Conservation (phyloP, 1,140 invertebrate genomes). For the Lamellibrachia luymesi region DNA sequence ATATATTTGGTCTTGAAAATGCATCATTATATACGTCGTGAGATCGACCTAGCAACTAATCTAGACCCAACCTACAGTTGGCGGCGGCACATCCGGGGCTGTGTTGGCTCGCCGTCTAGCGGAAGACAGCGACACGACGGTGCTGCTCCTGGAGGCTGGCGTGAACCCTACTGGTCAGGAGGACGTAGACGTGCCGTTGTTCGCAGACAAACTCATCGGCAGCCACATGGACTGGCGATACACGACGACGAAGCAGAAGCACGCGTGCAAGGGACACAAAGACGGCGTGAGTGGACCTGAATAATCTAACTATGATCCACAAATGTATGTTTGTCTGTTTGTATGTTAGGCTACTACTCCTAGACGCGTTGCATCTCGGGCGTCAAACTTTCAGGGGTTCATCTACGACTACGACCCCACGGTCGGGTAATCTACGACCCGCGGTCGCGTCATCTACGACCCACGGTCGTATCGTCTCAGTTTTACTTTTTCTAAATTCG, state of each 20-base stretch:
- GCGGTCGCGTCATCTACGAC: too few species aligned
- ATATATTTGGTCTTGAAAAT: neutral
- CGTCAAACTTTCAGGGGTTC: too few species aligned
- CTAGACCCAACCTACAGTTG: slow-evolving; percentile 64
- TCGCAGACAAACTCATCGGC: slow-evolving; percentile 21
- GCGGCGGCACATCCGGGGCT: slow-evolving; percentile 89
- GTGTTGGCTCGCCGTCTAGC: slow-evolving; percentile 90
- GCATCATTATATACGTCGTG: neutral
- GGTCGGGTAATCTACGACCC: too few species aligned
- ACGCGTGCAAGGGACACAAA: slow-evolving; percentile 76
- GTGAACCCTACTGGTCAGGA: slow-evolving; percentile 78
- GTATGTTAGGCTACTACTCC: too few species aligned
- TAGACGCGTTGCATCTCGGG: too few species aligned
- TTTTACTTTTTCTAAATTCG: too few species aligned
- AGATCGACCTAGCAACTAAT: neutral
- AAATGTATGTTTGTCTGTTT: too few species aligned
- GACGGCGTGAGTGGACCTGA: slow-evolving; percentile 63
- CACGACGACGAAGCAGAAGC: slow-evolving; percentile 82
- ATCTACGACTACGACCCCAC: too few species aligned
- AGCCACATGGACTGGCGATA: slow-evolving; percentile 80
- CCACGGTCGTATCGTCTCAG: too few species aligned
- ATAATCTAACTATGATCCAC: neutral
- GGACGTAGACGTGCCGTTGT: slow-evolving; percentile 34
- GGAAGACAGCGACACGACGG: slow-evolving; percentile 70
- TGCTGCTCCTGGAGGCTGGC: slow-evolving; percentile 85